Evolutionary conservation across 2,113 vertebrate genomes (phyloP).

Genomic region (Rhizomys pruinosus): DNA sequence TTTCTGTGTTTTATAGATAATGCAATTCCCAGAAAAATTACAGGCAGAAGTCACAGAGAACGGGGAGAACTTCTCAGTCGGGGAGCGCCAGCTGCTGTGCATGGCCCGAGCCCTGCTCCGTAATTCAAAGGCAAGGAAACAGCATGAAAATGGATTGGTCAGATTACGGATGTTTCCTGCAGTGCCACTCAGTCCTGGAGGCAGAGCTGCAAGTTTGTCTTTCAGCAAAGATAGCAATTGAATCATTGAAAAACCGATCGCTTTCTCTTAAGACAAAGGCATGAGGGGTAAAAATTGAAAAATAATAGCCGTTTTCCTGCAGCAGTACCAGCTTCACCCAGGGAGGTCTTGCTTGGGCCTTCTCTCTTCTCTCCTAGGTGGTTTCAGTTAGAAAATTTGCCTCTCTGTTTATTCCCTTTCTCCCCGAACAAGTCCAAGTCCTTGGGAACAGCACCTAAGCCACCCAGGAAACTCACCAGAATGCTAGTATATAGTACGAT

Average conservation of each 20-base stretch:
- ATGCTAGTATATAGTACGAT: not conserved
- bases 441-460: not conserved
- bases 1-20: slow-evolving; percentile 82
- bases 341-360: not conserved
- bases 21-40: slow-evolving; percentile 86
- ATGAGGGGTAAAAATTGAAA: slow-evolving; percentile 63
- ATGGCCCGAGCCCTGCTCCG: slow-evolving; percentile 89
- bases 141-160: slow-evolving; percentile 45
- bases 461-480: not conserved
- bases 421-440: not conserved
- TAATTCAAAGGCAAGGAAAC: slow-evolving; percentile 88
- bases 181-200: not conserved
- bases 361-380: not conserved
- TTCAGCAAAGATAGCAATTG: slow-evolving; percentile 47
- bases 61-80: slow-evolving; percentile 92
- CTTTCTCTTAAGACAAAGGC: slow-evolving; percentile 58
- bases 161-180: slow-evolving; percentile 25
- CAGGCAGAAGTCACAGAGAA: slow-evolving; percentile 87
- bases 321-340: not conserved
- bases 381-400: slow-evolving; percentile 17
- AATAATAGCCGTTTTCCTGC: slow-evolving; percentile 52
- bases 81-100: slow-evolving; percentile 89
- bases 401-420: not conserved
- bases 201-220: not conserved
- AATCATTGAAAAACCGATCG: slow-evolving; percentile 49